Evolutionary conservation across 2,888 invertebrate species (phyloP).

Genomic region (Drosophila maculinotata): DNA sequence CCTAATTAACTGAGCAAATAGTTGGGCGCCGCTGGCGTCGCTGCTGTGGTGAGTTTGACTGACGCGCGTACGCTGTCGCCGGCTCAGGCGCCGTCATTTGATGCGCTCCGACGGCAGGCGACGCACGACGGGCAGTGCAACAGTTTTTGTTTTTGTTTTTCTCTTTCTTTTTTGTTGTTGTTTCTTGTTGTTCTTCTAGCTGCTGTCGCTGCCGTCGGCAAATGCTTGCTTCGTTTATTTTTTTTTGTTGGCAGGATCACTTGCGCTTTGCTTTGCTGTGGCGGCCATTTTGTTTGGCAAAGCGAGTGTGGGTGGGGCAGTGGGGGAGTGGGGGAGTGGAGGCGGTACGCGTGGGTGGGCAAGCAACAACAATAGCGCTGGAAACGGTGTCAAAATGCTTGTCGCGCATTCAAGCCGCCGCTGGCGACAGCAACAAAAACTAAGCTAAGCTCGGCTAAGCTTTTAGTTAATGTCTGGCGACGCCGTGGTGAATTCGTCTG

Average conservation of each 20-base stretch:
- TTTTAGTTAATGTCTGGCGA: constrained; percentile 36
- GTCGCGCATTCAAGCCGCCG: constrained; percentile 63
- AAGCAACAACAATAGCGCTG: background rate
- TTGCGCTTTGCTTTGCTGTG: background rate
- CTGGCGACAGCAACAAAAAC: constrained; percentile 46
- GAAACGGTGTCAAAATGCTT: constrained; percentile 77
- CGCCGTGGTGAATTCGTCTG: constrained; percentile 43
- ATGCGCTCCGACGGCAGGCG: constrained; percentile 48
- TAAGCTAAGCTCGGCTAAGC: constrained; percentile 69
- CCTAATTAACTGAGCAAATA: constrained; percentile 72
- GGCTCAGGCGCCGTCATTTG: constrained; percentile 42
- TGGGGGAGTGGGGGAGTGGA: background rate
- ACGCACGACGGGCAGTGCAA: constrained; percentile 44
- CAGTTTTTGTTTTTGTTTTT: constrained; percentile 31
- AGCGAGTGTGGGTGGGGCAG: no score
- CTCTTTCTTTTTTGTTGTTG: background rate
- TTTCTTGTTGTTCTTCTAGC: background rate
- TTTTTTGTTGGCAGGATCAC: constrained; percentile 39
- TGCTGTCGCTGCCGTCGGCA: constrained; percentile 39
- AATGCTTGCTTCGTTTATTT: no score
- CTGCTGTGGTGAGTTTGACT: constrained; percentile 69
- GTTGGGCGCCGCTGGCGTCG: constrained; percentile 45
- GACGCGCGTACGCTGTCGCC: constrained; percentile 9
- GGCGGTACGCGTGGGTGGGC: constrained; percentile 30
- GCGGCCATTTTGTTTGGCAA: constrained; percentile 55